Percentiles rank a stretch among this genome's conserved stretches.
Evolutionary conservation across 2,113 vertebrate genomes (phyloP).

Genomic region (Holacanthus passer): DNA sequence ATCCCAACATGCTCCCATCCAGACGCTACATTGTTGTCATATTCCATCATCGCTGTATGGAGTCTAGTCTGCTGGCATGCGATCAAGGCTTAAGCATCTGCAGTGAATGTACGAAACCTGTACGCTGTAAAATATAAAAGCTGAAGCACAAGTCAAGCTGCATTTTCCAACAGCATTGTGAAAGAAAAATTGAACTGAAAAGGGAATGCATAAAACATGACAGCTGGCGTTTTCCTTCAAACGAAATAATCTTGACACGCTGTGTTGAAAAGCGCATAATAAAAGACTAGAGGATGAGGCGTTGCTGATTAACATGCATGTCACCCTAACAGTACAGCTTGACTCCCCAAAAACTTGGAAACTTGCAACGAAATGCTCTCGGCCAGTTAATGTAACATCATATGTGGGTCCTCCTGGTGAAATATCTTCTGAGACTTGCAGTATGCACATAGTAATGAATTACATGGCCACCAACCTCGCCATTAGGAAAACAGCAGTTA

Average conservation of each 20-base stretch:
- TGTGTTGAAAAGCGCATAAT: slow-evolving; percentile 52
- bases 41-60: slow-evolving; percentile 6
- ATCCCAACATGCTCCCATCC: slow-evolving; percentile 24
- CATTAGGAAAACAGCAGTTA: slow-evolving; percentile 48
- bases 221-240: slow-evolving; percentile 55
- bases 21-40: slow-evolving; percentile 20
- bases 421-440: slow-evolving; percentile 57
- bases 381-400: slow-evolving; percentile 45
- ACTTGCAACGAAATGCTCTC: slow-evolving; percentile 22
- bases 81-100: slow-evolving; percentile 41
- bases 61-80: slow-evolving; percentile 4
- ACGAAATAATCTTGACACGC: slow-evolving; percentile 54
- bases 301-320: slow-evolving; percentile 64
- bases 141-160: slow-evolving; percentile 37
- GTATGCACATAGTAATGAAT: slow-evolving; percentile 58
- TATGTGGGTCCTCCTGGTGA: slow-evolving; percentile 44
- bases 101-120: slow-evolving; percentile 21
- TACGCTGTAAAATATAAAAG: slow-evolving; percentile 13
- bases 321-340: slow-evolving; percentile 53
- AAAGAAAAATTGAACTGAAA: slow-evolving; percentile 47
- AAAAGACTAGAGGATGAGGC: slow-evolving; percentile 33
- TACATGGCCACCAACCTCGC: slow-evolving; percentile 51
- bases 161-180: slow-evolving; percentile 5
- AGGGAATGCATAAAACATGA: slow-evolving; percentile 71
- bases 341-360: slow-evolving; percentile 48